Conservation (phyloP, 2,888 invertebrate genomes). For the Tolmerus cingulatus region DNA sequence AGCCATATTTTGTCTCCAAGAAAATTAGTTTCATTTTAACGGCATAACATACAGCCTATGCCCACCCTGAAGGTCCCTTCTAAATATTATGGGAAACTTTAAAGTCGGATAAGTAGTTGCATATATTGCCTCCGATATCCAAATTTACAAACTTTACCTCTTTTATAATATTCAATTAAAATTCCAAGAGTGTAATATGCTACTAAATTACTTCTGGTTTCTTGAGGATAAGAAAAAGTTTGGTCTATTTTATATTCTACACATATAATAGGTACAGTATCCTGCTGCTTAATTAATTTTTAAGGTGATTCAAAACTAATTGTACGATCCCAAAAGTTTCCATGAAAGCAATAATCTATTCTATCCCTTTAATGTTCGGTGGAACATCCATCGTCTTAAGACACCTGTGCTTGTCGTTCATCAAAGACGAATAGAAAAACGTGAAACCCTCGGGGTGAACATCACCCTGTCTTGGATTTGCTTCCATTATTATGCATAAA, state of each 20-base stretch:
- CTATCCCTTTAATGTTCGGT: background rate
- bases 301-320: background rate
- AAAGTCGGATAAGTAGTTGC: too few species aligned
- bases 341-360: background rate
- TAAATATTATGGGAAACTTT: too few species aligned
- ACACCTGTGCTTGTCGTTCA: background rate
- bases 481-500: constrained; percentile 22
- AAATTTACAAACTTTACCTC: too few species aligned
- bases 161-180: too few species aligned
- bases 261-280: background rate
- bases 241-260: background rate
- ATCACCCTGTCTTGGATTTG: background rate
- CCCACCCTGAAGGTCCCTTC: too few species aligned
- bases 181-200: too few species aligned
- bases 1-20: too few species aligned
- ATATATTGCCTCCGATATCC: too few species aligned
- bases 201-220: background rate
- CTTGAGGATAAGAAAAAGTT: background rate
- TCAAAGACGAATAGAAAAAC: background rate
- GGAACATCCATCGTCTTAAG: background rate
- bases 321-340: background rate
- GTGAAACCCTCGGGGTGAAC: background rate
- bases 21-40: too few species aligned
- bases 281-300: background rate
- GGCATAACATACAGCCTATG: too few species aligned